These are phyloP conservation scores for Penaeus japonicus DNA, from an alignment of 1,140 invertebrate genomes.

Conservation along the genomic window DNA sequence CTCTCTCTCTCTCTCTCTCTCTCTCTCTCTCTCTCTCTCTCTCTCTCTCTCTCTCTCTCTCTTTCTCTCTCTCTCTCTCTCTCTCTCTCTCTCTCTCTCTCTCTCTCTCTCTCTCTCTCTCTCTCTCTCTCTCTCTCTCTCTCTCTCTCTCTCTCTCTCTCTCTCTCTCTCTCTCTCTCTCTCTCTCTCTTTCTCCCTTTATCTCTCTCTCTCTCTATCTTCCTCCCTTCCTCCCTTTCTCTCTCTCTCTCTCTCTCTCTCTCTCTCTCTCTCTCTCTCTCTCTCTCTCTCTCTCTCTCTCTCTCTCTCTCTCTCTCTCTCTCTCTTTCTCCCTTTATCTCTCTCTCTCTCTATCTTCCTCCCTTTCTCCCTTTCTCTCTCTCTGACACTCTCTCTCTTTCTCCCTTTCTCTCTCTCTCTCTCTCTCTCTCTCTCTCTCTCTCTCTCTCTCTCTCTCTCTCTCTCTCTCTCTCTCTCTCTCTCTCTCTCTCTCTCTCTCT, in stretches of 20 bases:
- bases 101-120: background rate
- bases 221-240: too few species aligned
- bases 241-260: too few species aligned
- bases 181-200: background rate
- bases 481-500: background rate
- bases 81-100: conserved; percentile 8
- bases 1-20: background rate
- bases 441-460: background rate
- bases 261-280: background rate
- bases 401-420: background rate
- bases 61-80: conserved; percentile 17
- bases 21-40: background rate
- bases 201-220: background rate
- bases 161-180: background rate
- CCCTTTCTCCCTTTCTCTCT: background rate
- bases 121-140: background rate
- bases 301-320: background rate
- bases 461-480: conserved; percentile 1
- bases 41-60: conserved; percentile 9
- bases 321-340: background rate
- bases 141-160: background rate
- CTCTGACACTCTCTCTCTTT: background rate
- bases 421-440: conserved; percentile 1
- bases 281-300: background rate
- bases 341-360: background rate